Base-by-base conservation (phyloP, 2,888 invertebrate genomes). In the Plutella xylostella region DNA sequence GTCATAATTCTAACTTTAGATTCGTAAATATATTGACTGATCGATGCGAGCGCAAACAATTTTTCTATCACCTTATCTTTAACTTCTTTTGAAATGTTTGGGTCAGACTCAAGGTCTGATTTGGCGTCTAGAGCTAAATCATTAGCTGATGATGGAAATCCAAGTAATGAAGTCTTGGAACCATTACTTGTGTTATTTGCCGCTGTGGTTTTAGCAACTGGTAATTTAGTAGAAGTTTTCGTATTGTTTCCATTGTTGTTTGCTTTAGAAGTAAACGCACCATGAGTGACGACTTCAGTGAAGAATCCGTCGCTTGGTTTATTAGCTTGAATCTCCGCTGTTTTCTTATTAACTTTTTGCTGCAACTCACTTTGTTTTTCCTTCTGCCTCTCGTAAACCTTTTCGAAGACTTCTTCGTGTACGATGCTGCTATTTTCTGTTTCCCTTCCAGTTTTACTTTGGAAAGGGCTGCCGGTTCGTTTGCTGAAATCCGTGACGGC, bases 71-170 rank as follows among this genome's bases (percentile, higher is more conserved):
- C 79, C 50, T 78, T 83, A 44, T 79, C 78, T 60, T 80, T 82
- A 0, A 78, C 72, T 55, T 68, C 76, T 49, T 67, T 62, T 17
- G 79, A 73, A 48, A 83, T 72, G 30, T 78, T 82, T 25, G 65
- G 58, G 48, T 82, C 83, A 1, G 82, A 74, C 68, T 83, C 83
- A n/a, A 83, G 53, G 42, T 83, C 82, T 0, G 79, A 59, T 64
- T 83, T 83, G 0, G 82, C 82, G 31, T 79, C 79, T 1, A 83
- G 54, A 31, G 83, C 83, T 45, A 83, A 58, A 51, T 82, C 80
- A 41, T 83, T 83, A 1, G 83, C 83, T 50, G 83, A 82, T 19
- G 82, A 83, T 33, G 83, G 83, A 42, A 77, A 83, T 1, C 80
- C 80, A 2, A 82, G 61, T 14, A 79, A 60, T 15, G 37, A 34